These are phyloP conservation scores for Ruditapes philippinarum DNA, from an alignment of 1,140 invertebrate genomes.

Conservation along the genomic window DNA sequence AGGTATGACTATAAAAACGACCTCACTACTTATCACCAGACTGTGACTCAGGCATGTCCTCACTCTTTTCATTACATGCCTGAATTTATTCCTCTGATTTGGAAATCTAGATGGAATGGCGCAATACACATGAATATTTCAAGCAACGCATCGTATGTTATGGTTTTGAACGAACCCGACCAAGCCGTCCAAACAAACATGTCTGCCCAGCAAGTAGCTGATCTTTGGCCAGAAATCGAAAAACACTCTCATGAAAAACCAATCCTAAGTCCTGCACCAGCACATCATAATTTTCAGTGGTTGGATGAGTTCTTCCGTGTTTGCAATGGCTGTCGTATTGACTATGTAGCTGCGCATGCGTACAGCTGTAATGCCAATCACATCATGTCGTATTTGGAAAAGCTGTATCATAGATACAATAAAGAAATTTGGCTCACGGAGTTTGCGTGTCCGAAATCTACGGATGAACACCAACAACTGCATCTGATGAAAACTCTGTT, in stretches of 20 bases:
- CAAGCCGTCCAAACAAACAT: slow-evolving; percentile 65
- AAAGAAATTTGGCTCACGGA: slow-evolving; percentile 74
- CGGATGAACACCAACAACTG: slow-evolving; percentile 61
- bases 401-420: slow-evolving; percentile 68
- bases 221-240: slow-evolving; percentile 67
- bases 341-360: slow-evolving; percentile 74
- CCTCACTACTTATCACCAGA: not conserved
- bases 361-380: slow-evolving; percentile 69
- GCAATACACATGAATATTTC: slow-evolving; percentile 32
- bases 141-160: slow-evolving; percentile 51
- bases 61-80: not conserved
- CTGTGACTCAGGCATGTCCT: not conserved
- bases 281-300: slow-evolving; percentile 62
- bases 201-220: slow-evolving; percentile 60
- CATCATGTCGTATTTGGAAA: slow-evolving; percentile 72
- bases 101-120: slow-evolving; percentile 34
- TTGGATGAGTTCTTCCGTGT: slow-evolving; percentile 70
- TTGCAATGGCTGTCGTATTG: slow-evolving; percentile 68
- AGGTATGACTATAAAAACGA: slow-evolving; percentile 12
- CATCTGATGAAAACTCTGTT: slow-evolving; percentile 71
- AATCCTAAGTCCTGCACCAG: slow-evolving; percentile 69
- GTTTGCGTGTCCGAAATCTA: slow-evolving; percentile 69
- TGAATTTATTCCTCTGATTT: slow-evolving; percentile 66
- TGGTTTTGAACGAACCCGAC: slow-evolving; percentile 75
- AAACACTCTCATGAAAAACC: slow-evolving; percentile 30